Evolutionary conservation across 2,797 vertebrate species (phyloP).

Genomic region (Cyclura pinguis): DNA sequence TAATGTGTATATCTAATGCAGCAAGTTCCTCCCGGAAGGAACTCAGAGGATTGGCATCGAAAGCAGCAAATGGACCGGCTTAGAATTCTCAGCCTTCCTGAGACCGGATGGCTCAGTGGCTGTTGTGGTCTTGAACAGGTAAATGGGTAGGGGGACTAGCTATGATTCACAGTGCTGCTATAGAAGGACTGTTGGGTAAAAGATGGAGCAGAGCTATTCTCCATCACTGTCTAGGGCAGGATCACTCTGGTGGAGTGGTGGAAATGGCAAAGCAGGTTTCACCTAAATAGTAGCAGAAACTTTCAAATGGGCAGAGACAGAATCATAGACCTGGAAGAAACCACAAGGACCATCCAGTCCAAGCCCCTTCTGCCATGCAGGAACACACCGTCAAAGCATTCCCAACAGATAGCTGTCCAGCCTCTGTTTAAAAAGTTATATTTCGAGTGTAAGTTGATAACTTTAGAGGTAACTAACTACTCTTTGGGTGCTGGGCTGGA

Average conservation of each 20-base stretch:
- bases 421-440: too few relatives aligned
- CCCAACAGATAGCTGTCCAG: too few relatives aligned
- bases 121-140: conserved; percentile 92
- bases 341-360: too few relatives aligned
- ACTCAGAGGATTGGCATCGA: conserved; percentile 87
- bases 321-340: too few relatives aligned
- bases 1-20: conserved; percentile 50
- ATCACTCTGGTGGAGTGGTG: too few relatives aligned
- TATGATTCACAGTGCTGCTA: accelerated
- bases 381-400: too few relatives aligned
- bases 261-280: too few relatives aligned
- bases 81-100: conserved; percentile 87
- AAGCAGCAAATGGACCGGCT: conserved; percentile 51
- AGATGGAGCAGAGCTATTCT: not conserved
- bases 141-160: not conserved
- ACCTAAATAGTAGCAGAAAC: not conserved
- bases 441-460: too few relatives aligned
- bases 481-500: too few relatives aligned
- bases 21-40: conserved; percentile 92
- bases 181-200: accelerated
- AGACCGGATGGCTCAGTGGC: conserved; percentile 83
- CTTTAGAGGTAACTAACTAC: too few relatives aligned
- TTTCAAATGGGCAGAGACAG: too few relatives aligned
- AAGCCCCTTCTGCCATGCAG: too few relatives aligned
- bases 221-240: not conserved